Evolutionary conservation across 2,113 vertebrate genomes (phyloP), one percentile per base, ranked within the genome.

Genomic region (Ammospiza caudacuta): DNA sequence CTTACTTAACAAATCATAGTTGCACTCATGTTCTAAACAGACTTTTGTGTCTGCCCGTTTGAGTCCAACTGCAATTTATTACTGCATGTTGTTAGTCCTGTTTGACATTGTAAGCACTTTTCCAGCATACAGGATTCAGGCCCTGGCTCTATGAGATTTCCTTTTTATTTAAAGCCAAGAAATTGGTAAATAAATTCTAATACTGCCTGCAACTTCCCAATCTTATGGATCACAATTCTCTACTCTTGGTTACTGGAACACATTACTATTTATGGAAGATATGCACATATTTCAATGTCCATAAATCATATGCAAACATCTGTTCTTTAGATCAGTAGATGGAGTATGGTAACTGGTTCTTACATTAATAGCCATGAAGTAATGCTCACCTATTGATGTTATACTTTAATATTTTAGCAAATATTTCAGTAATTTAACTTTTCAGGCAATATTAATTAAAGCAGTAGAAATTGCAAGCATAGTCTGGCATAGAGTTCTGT

Each of bases 241-340:
- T 9, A 59, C 69, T 80, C 33, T 94, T 86, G 91, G 87, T 95
- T 94, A 86, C 87, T 93, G 83, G 92, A 97, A 95, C 61, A 29
- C 11, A 66, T 96, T 93, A 52, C 93, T 97, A 91, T 97, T 97
- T 97, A 94, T 83, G 92, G 95, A 97, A 95, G 96, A 94, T 88
- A 93, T 66, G 69, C 57, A 89, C 72, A 59, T 93, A 89, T 96
- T 97, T 96, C 54, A 64, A 66, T 93, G 87, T 93, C 86, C 86
- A 93, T 95, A 97, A 97, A 94, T 97, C 89, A 79, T 87, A 92
- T 57, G 61, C 27, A 78, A 94, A 61, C 97, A 98, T 97, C 96
- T 98, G 97, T 91, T 97, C 92, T 92, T 93, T 97, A 97, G 89
- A 94, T 98, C 96, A 95, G 63, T 93, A 88, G 79, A 73, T 69